Conservation (phyloP, 1,140 invertebrate genomes). For the Brachionus paranguensis region DNA sequence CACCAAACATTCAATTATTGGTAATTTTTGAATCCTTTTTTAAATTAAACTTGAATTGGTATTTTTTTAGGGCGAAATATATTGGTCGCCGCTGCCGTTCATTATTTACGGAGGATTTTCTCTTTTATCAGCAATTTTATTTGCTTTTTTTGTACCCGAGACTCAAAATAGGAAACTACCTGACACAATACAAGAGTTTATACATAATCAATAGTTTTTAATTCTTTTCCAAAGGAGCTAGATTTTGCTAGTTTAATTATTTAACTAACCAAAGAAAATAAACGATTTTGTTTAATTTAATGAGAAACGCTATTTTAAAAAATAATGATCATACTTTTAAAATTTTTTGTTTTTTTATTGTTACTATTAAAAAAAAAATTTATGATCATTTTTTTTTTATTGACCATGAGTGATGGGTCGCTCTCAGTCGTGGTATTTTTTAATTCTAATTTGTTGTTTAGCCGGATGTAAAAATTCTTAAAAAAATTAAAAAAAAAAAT, state of each 20-base stretch:
- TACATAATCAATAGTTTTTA: slow-evolving; percentile 35
- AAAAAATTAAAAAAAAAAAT: too few relatives aligned
- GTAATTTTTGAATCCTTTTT: not conserved
- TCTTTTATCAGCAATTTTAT: slow-evolving; percentile 40
- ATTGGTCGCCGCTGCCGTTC: slow-evolving; percentile 32
- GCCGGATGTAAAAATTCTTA: too few relatives aligned
- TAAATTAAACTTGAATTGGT: not conserved
- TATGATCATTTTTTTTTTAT: too few relatives aligned
- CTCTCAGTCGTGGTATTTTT: too few relatives aligned
- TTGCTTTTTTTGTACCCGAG: slow-evolving; percentile 44
- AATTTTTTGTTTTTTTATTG: too few relatives aligned
- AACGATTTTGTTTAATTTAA: not conserved
- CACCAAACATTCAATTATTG: not conserved
- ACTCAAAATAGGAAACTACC: slow-evolving; percentile 44
- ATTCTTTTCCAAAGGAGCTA: not conserved
- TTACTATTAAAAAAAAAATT: too few relatives aligned
- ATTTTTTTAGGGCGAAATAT: slow-evolving; percentile 4
- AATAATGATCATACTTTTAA: too few relatives aligned
- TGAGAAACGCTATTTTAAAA: not conserved
- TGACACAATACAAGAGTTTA: slow-evolving; percentile 43
- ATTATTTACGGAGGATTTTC: slow-evolving; percentile 44
- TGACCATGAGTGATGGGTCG: too few relatives aligned
- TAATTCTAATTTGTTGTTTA: too few relatives aligned
- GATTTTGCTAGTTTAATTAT: not conserved
- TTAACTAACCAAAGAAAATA: not conserved